Conservation (phyloP, 2,888 invertebrate genomes). For the Tenthredo amoena region DNA sequence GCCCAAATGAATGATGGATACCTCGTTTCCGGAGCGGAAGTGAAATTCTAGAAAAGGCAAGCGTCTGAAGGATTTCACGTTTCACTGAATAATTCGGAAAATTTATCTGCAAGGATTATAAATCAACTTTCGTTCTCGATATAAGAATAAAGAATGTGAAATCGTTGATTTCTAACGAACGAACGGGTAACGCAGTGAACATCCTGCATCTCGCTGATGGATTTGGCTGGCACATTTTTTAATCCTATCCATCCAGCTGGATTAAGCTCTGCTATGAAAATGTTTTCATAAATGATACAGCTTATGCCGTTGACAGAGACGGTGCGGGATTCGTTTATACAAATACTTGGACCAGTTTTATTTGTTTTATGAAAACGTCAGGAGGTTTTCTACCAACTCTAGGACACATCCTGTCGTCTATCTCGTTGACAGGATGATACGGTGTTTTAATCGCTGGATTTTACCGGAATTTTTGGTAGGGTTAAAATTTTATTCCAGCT, state of each 20-base stretch:
- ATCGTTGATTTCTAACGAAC: not conserved
- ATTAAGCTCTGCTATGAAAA: constrained; percentile 27
- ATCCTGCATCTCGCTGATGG: not conserved
- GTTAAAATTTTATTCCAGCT: not conserved
- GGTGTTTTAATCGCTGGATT: not conserved
- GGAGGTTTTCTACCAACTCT: not conserved
- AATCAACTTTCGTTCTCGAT: not conserved
- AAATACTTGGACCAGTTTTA: constrained; percentile 1
- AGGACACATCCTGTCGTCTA: not conserved
- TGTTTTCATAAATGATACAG: constrained; percentile 32
- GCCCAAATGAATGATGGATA: not conserved
- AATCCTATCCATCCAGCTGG: constrained; percentile 43
- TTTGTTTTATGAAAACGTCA: not conserved
- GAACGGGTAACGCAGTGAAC: not conserved
- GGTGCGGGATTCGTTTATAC: constrained; percentile 2
- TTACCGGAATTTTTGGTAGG: not conserved
- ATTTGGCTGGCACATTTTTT: constrained; percentile 12
- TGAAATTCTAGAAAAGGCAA: not conserved
- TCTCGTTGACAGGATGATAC: constrained; percentile 11
- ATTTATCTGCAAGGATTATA: not conserved
- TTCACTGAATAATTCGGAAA: not conserved
- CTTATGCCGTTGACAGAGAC: constrained; percentile 29
- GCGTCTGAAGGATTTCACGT: not conserved
- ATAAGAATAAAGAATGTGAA: not conserved
- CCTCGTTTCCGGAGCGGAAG: not conserved